Evolutionary conservation across 2,113 vertebrate genomes (phyloP), one percentile per base, ranked within the genome.

Genomic region (Salminus brasiliensis): DNA sequence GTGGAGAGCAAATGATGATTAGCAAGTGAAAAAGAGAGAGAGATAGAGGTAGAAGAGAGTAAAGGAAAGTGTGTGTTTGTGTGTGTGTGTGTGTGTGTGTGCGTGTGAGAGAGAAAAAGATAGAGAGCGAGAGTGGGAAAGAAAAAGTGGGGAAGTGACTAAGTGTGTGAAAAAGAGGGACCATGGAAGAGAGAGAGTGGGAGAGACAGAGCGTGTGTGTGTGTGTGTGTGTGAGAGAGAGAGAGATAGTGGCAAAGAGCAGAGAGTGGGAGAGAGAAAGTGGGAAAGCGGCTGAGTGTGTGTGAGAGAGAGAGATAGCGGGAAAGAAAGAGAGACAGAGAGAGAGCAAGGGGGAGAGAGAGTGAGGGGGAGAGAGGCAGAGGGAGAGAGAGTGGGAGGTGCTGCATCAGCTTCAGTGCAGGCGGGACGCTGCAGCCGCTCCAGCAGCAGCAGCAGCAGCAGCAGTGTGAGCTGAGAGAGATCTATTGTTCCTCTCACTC

Each of bases 401-500:
- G 87, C 87, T 90, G 91, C 89, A 91, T 90, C 86, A 86, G 88
- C 79, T 85, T 55, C 89, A 55, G 88, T 85, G 86, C 78, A 88
- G 88, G 88, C 85, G 82, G 85, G 77, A 86, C 59, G 78, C 84
- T 77, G 78, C 70, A 89, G 78, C 76, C 86, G 84, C 76, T 85
- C 78, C 80, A 89, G 86, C 81, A 90, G 88, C 88, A 88, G 83
- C 80, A 89, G 87, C 81, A 89, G 88, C 87, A 88, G 84, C 79
- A 87, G 89, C n/a, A n/a, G n/a, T n/a, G n/a, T n/a, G 83, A 84
- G 85, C 84, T 88, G 70, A 78, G 83, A 79, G 83, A 81, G 84
- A 85, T 91, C 92, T 89, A 92, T 93, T 93, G 92, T 93, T 93
- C 91, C 90, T 92, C 89, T 86, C 39, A 79, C 74, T 81, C 85